A percentile compares a stretch with the other conserved stretches of the same genome.
Conservation (phyloP, 2,888 invertebrate genomes). For the Microplitis manilae region DNA sequence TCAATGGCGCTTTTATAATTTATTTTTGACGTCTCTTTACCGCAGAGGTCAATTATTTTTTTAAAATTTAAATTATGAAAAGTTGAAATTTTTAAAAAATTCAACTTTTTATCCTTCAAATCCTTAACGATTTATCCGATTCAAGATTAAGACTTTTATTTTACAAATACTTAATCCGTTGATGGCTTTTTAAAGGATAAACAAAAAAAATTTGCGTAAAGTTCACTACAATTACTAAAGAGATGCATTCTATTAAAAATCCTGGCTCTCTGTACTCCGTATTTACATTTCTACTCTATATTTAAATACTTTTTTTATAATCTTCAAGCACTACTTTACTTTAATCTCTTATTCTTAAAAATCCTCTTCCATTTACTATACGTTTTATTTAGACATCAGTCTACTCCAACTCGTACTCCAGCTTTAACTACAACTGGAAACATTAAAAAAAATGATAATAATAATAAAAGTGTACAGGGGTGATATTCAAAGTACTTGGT, state of each 20-base stretch:
- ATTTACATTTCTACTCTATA: not conserved
- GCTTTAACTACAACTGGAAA: not conserved
- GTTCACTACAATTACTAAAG: not conserved
- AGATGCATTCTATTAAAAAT: conserved; percentile 34
- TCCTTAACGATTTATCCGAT: not conserved
- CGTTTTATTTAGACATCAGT: not conserved
- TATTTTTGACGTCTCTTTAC: not conserved
- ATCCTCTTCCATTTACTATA: not conserved
- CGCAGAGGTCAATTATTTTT: not conserved
- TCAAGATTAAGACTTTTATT: not conserved
- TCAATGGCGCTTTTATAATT: conserved; percentile 7
- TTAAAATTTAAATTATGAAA: not conserved
- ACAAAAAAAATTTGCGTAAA: not conserved
- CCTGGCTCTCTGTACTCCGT: not conserved
- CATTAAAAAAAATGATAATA: not conserved
- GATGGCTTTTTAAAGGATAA: not conserved
- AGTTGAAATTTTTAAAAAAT: too few species aligned
- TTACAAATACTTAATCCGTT: not conserved
- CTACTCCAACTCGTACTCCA: not conserved
- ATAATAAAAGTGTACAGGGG: not conserved
- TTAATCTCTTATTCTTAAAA: conserved; percentile 27
- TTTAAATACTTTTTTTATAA: conserved; percentile 6
- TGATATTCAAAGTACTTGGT: not conserved
- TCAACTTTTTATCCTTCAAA: too few species aligned
- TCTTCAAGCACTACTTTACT: conserved; percentile 8